Evolutionary conservation across 2,888 invertebrate genomes (phyloP), one percentile per base, ranked within the genome.

Genomic region (Heliconius hortense): DNA sequence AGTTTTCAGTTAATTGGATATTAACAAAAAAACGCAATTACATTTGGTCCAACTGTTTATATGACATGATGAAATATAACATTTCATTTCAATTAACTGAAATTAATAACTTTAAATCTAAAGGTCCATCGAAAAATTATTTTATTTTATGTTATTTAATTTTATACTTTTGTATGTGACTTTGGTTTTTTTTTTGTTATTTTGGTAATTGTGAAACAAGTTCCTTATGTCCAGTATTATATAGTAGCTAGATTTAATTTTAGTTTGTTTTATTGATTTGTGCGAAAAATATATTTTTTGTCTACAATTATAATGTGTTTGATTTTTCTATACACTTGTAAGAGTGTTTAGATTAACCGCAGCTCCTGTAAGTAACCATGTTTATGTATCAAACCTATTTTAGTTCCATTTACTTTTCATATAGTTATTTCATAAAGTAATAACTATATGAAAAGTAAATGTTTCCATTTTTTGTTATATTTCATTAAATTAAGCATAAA

Each of bases 141-240:
- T 43, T 13, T 3, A 13, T 43, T 13, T 43, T 43, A 43, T 43
- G 39, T 43, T 43, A 43, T 13, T 43, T n/a, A n/a, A n/a, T n/a
- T 10, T 56, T 56, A n/a, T 56, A n/a, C 1, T 56, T n/a, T 21
- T 48, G 48, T 64, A 64, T 64, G 63, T 64, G 4, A 64, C 64
- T 35, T 62, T 64, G 11, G 64, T 39, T 10, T 3, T 43, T 66
- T 5, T 39, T 24, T 66, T 66, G 15, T 63, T n/a, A 31, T 63
- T 63, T 13, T 67, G 21, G 70, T 67, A 68, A 59, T 76, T 79
- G 70, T 80, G 71, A 79, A 63, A 81, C 79, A 78, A 83, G 84
- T 85, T 82, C 81, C 82, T 78, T 80, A 43, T 73, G 77, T 76
- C 74, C 83, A 84, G 83, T 84, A 84, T 83, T 86, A 82, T 77